Conservation (phyloP, 2,888 invertebrate genomes). For the Pristionchus arcanus region DNA sequence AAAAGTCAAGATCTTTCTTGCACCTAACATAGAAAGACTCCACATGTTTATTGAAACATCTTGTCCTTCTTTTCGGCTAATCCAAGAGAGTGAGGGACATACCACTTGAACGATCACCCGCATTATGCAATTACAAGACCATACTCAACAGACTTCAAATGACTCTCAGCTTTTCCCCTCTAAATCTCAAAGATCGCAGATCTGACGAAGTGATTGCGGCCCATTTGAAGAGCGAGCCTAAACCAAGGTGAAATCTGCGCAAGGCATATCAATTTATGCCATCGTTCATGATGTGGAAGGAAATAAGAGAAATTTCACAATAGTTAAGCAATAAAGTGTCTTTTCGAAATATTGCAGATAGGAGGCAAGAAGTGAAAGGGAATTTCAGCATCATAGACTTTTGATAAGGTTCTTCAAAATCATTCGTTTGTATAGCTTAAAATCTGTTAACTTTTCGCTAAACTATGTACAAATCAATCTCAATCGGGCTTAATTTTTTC, state of each 20-base stretch:
- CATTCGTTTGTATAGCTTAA: too few species aligned
- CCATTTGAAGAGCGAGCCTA: background rate
- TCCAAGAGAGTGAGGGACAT: background rate
- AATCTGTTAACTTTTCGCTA: background rate
- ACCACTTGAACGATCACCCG: background rate
- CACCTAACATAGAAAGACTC: background rate
- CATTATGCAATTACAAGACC: background rate
- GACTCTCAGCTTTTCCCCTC: background rate
- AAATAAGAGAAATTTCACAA: too few species aligned
- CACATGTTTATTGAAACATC: background rate
- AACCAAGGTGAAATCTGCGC: background rate
- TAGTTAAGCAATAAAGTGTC: too few species aligned
- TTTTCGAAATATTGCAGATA: too few species aligned
- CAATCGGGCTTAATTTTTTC: background rate
- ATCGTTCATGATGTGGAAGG: too few species aligned
- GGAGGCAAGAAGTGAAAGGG: too few species aligned
- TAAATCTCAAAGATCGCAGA: background rate
- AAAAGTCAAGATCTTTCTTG: background rate
- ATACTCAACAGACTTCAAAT: background rate
- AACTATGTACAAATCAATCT: background rate
- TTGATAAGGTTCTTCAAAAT: too few species aligned
- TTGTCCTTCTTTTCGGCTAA: background rate
- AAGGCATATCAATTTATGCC: background rate
- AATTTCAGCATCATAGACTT: too few species aligned
- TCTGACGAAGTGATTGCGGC: background rate